These are phyloP conservation scores for Axea sp. DNA, from an alignment of 2,888 invertebrate species.

Conservation along the genomic window DNA sequence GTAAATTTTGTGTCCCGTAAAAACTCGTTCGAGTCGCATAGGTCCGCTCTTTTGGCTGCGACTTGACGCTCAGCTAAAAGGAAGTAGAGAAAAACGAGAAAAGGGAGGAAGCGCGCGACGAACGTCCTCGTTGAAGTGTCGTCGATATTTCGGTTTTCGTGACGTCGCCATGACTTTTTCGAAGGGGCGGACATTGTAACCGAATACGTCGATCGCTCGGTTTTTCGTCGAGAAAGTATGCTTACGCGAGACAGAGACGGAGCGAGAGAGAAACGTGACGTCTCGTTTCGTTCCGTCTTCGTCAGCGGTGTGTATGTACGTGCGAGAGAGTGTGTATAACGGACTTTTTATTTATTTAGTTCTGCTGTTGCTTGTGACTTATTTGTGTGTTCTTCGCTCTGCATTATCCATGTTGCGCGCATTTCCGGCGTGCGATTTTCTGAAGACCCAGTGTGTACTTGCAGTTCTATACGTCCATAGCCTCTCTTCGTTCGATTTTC, in stretches of 20 bases:
- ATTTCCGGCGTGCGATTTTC: slow-evolving; percentile 34
- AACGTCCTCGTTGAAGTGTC: not conserved
- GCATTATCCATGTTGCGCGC: slow-evolving; percentile 14
- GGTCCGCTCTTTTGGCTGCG: too few relatives aligned
- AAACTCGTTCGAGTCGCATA: too few relatives aligned
- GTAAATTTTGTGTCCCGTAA: too few relatives aligned
- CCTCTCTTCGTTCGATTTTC: slow-evolving; percentile 2
- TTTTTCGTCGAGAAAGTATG: slow-evolving; percentile 19
- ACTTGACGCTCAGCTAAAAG: not conserved
- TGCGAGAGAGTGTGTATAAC: slow-evolving; percentile 23
- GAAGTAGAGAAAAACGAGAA: not conserved
- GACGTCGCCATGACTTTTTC: not conserved
- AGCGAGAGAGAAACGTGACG: slow-evolving; percentile 24
- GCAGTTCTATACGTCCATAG: not conserved
- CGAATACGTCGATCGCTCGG: slow-evolving; percentile 14
- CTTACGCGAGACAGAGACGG: slow-evolving; percentile 7
- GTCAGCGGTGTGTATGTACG: not conserved
- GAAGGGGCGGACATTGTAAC: not conserved
- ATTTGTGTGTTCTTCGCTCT: slow-evolving; percentile 30
- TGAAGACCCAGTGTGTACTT: not conserved
- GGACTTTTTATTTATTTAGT: slow-evolving; percentile 49
- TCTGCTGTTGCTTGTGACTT: slow-evolving; percentile 35
- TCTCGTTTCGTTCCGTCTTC: not conserved
- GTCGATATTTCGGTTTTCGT: slow-evolving; percentile 11
- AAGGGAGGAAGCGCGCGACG: too few relatives aligned